phyloP scores from a whole-genome alignment of 2,888 invertebrate genomes.

The Ophioninae sp. region DNA sequence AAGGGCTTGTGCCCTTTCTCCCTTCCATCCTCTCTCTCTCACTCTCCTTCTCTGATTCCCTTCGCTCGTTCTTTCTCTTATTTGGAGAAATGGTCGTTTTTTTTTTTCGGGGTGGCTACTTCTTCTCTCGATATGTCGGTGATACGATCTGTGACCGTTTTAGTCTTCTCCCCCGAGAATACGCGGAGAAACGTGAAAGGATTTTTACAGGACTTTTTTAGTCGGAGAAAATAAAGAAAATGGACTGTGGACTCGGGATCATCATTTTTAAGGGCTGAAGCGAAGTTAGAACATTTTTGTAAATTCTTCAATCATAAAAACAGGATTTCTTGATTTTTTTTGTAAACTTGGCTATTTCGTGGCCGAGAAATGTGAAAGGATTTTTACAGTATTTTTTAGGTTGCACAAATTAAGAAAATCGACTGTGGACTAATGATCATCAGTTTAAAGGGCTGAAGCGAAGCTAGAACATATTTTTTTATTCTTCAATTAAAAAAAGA shows the following conservation, averaged over 20 bases:
- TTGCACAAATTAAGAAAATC: slow-evolving; percentile 23
- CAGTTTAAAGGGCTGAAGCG: neutral
- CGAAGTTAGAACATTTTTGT: too few relatives aligned
- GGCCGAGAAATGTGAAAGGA: slow-evolving; percentile 37
- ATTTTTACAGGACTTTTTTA: slow-evolving; percentile 30
- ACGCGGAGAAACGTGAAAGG: slow-evolving; percentile 37
- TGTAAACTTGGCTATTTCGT: too few relatives aligned
- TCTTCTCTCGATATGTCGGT: slow-evolving; percentile 45
- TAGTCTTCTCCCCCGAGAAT: slow-evolving; percentile 56
- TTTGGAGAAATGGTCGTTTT: slow-evolving; percentile 47
- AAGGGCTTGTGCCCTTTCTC: slow-evolving; percentile 59
- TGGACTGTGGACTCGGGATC: neutral
- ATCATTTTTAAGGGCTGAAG: neutral
- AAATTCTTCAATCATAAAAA: too few relatives aligned
- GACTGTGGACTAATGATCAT: neutral
- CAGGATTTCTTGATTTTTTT: too few relatives aligned
- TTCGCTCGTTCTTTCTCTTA: slow-evolving; percentile 15
- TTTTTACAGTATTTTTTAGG: slow-evolving; percentile 30
- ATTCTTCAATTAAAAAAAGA: too few relatives aligned
- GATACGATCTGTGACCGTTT: slow-evolving; percentile 77
- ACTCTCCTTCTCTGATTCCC: slow-evolving; percentile 8
- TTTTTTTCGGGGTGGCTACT: slow-evolving; percentile 66
- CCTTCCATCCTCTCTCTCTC: slow-evolving; percentile 4
- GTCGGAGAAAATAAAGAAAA: slow-evolving; percentile 29
- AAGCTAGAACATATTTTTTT: too few relatives aligned